Conservation (phyloP, 2,113 vertebrate species). For the Nestor notabilis region DNA sequence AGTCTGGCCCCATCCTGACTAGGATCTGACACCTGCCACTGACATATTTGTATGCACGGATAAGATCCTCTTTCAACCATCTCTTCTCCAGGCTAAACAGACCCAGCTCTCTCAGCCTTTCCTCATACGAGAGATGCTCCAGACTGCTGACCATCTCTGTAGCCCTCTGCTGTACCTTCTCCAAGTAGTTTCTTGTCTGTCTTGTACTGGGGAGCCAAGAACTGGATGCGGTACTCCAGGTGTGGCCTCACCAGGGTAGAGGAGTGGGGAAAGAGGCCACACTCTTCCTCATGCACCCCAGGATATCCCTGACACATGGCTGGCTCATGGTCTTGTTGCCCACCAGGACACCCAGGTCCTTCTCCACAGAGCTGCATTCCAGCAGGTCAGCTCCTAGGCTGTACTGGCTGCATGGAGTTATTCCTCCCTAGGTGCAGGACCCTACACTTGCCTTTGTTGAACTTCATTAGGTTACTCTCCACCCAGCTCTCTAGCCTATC, state of each 20-base stretch:
- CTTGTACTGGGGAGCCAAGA: not conserved
- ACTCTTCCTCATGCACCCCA: not conserved
- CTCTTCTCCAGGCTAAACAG: not conserved
- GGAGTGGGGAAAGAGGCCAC: not conserved
- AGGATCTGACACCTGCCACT: not conserved
- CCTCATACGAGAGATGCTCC: not conserved
- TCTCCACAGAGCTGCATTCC: not conserved
- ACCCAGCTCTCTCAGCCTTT: not conserved
- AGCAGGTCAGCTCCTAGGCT: not conserved
- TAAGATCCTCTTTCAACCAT: not conserved
- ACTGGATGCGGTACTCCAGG: not conserved
- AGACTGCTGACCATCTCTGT: not conserved
- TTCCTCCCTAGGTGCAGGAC: not conserved
- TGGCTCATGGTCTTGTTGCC: not conserved
- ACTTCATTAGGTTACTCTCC: not conserved
- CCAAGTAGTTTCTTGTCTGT: not conserved
- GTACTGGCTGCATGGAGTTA: not conserved
- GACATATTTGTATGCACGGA: not conserved
- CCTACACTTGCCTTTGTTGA: not conserved
- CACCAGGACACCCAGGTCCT: not conserved
- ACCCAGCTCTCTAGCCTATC: not conserved
- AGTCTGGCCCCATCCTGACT: not conserved
- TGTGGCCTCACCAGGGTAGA: not conserved
- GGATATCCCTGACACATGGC: not conserved
- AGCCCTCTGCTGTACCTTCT: not conserved